Evolutionary conservation across 2,113 vertebrate genomes (phyloP), one percentile per base, ranked within the genome.

Genomic region (Arizona elegans): DNA sequence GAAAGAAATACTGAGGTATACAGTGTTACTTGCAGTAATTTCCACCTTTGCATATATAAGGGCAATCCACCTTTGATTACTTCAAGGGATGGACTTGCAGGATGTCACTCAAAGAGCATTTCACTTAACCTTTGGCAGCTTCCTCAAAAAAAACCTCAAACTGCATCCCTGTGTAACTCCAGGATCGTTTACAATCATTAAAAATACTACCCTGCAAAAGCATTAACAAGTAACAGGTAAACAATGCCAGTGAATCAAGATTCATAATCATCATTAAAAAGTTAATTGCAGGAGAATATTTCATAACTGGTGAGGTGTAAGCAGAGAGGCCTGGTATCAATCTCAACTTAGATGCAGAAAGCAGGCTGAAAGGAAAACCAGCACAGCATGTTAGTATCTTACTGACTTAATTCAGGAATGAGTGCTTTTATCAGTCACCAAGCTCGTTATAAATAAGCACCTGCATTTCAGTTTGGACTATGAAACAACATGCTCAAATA

Each of bases 1-100:
- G 75, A 50, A 8, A 38, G 38, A 91, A 95, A 90, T 92, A 54
- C 29, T 59, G 19, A 93, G 26, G 8, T 21, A 8, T 43, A 70
- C 11, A 59, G 43, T 0, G 0, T 26, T 53, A 87, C 95, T 70
- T 91, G 47, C 3, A 86, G 92, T 93, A 65, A 70, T 70, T 5
- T 91, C 65, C 91, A 94, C 38, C 50, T 2, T 2, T 92, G 54
- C 88, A 95, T 95, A 86, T 90, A 43, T 93, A 43, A 65, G 94
- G 90, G 70, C 94, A 95, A 92, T 91, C 91, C 95, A 95, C 92
- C 96, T 95, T 93, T 94, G 81, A 95, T 81, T 94, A 62, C 90
- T 93, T 47, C 90, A 96, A 92, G 70, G 90, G 70, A 86, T 86
- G 88, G 17, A 91, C 70, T 95, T 86, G 65, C 5, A 93, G 89